phyloP scores from a whole-genome alignment of 1,140 invertebrate genomes.

The Drosophila santomea region DNA sequence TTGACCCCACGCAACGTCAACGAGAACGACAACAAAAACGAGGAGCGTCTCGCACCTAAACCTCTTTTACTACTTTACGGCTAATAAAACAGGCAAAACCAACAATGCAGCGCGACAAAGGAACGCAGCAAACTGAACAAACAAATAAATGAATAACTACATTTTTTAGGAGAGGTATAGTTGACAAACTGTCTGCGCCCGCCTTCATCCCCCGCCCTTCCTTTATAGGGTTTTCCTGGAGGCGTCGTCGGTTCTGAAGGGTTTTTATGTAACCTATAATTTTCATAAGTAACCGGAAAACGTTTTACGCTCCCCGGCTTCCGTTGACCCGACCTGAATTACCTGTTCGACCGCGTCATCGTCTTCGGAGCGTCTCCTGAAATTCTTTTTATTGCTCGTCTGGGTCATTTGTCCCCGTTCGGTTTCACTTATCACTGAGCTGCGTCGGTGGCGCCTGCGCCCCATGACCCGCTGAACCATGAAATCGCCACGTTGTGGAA shows the following conservation, averaged over 20 bases:
- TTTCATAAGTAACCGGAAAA: constrained; percentile 76
- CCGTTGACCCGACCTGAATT: constrained; percentile 42
- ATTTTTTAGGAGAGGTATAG: constrained; percentile 26
- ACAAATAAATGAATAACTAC: constrained; percentile 63
- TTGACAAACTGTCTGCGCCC: constrained; percentile 61
- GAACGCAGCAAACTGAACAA: constrained; percentile 32
- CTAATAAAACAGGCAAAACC: constrained; percentile 60
- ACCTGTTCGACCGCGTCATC: constrained; percentile 17
- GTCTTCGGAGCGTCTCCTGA: constrained; percentile 21
- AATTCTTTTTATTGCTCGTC: constrained; percentile 33
- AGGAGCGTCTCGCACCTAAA: constrained; percentile 36
- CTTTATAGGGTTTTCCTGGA: constrained; percentile 19
- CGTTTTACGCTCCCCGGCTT: constrained; percentile 60
- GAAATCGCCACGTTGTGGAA: constrained; percentile 25
- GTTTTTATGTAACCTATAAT: constrained; percentile 68
- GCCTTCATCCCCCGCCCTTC: neutral
- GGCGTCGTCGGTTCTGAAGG: constrained; percentile 15
- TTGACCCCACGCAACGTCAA: constrained; percentile 70
- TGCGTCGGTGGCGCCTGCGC: constrained; percentile 28
- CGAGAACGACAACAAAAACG: neutral
- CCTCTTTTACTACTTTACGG: constrained; percentile 67
- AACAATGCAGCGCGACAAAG: constrained; percentile 42
- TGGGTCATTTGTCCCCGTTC: constrained; percentile 48
- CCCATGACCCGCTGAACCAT: constrained; percentile 30
- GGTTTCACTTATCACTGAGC: constrained; percentile 31